phyloP scores from a whole-genome alignment of 2,888 invertebrate species.

The Calameuta filiformis region DNA sequence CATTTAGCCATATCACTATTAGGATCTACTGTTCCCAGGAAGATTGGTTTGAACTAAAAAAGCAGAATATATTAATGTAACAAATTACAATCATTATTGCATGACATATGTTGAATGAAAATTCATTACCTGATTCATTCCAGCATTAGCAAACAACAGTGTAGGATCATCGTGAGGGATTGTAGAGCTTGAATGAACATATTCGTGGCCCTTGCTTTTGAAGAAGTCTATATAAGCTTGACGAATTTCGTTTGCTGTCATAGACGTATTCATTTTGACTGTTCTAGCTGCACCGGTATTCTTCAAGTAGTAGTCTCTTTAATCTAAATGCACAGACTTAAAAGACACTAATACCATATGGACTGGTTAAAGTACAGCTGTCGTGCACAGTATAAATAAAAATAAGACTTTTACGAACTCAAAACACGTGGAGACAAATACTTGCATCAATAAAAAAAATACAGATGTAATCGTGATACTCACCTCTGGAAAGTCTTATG shows the following conservation, averaged over 20 bases:
- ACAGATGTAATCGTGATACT: not conserved
- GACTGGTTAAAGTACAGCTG: not conserved
- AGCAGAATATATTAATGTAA: not conserved
- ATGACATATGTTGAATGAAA: not conserved
- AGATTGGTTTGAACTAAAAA: conserved; percentile 92
- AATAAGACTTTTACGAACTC: not conserved
- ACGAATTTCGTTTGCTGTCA: conserved; percentile 84
- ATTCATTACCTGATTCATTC: conserved; percentile 90
- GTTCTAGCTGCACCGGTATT: not conserved
- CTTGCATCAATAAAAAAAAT: not conserved
- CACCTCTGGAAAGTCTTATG: not conserved
- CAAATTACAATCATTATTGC: not conserved
- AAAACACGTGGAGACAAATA: not conserved
- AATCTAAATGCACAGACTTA: conserved; percentile 2
- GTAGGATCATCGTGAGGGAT: conserved; percentile 99
- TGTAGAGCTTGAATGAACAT: conserved; percentile 97
- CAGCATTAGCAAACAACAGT: conserved; percentile 96
- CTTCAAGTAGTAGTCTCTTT: not conserved
- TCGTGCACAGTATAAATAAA: not conserved
- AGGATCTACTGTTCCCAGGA: conserved; percentile 95
- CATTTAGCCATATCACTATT: conserved; percentile 94
- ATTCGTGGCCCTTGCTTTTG: conserved; percentile 86
- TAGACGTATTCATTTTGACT: conserved; percentile 69
- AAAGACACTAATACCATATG: not conserved
- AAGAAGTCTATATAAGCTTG: conserved; percentile 91